A percentile compares a stretch with the other conserved stretches of the same genome.
Evolutionary conservation across 2,113 vertebrate species (phyloP).

Genomic region (Anolis carolinensis): DNA sequence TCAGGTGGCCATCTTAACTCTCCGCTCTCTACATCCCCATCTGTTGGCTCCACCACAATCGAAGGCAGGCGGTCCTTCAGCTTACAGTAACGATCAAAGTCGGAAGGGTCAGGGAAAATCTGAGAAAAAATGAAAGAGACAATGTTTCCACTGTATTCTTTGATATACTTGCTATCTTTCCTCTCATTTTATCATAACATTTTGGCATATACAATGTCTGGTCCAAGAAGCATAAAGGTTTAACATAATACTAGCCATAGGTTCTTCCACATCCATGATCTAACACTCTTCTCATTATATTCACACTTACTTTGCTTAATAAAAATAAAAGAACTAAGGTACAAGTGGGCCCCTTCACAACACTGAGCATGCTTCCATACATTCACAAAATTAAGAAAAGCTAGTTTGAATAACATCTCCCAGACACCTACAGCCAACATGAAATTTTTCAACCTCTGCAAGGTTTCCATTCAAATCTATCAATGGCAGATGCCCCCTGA

Average conservation of each 20-base stretch:
- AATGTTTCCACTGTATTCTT: neutral
- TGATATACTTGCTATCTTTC: neutral
- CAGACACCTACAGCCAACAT: no score
- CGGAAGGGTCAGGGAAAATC: slow-evolving; percentile 97
- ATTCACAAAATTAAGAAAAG: no score
- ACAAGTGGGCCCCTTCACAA: no score
- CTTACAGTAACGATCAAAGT: slow-evolving; percentile 95
- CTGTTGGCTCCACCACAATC: slow-evolving; percentile 94
- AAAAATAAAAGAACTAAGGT: neutral
- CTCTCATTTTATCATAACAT: neutral
- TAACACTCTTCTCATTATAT: neutral
- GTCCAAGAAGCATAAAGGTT: neutral
- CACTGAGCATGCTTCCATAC: no score
- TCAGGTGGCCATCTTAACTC: slow-evolving; percentile 98
- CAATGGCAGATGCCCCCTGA: no score
- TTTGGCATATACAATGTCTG: neutral
- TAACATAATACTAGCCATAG: neutral
- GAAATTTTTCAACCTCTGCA: no score
- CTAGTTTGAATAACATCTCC: no score
- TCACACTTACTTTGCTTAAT: neutral
- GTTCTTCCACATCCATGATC: neutral
- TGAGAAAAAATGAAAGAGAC: slow-evolving; percentile 56
- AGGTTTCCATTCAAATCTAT: no score
- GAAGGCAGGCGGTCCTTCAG: slow-evolving; percentile 96
- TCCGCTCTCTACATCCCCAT: slow-evolving; percentile 94